phyloP scores from a whole-genome alignment of 2,888 invertebrate genomes.

The Philereme transversata region DNA sequence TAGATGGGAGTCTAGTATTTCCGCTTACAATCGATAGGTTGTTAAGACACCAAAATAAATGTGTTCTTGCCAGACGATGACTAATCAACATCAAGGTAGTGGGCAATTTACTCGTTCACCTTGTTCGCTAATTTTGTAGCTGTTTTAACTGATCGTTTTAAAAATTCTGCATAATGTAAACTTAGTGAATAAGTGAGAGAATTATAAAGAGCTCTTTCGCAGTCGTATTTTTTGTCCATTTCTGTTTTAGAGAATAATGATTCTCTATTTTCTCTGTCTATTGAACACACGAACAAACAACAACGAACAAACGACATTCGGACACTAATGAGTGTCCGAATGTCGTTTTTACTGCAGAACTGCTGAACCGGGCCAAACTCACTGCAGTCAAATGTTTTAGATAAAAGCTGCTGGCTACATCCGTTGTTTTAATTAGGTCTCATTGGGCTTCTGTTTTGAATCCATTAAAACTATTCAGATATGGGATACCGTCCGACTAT shows the following conservation, averaged over 20 bases:
- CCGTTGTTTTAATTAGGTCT: slow-evolving; percentile 14
- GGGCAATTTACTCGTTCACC: slow-evolving; percentile 13
- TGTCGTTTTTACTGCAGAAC: slow-evolving; percentile 24
- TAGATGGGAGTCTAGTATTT: slow-evolving; percentile 16
- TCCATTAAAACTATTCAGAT: slow-evolving; percentile 7
- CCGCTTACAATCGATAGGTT: slow-evolving; percentile 17
- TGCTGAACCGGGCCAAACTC: slow-evolving; percentile 13
- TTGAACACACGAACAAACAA: no score
- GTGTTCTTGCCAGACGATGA: slow-evolving; percentile 16
- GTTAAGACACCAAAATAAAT: slow-evolving; percentile 3
- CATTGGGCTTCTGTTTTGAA: slow-evolving; percentile 9
- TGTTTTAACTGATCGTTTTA: slow-evolving; percentile 9
- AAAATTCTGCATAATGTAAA: slow-evolving; percentile 3
- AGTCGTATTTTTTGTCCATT: slow-evolving; percentile 17
- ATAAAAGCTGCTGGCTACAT: slow-evolving; percentile 9
- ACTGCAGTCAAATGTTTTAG: slow-evolving; percentile 18
- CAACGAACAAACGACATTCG: no score
- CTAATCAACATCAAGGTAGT: slow-evolving; percentile 10
- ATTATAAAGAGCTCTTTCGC: slow-evolving; percentile 14
- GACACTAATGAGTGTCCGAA: slow-evolving; percentile 14
- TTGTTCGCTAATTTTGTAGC: slow-evolving; percentile 6
- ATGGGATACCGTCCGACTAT: background rate
- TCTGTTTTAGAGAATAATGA: slow-evolving; percentile 19
- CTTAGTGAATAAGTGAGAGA: slow-evolving; percentile 9
- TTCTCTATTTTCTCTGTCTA: no score